Evolutionary conservation across 2,888 invertebrate species (phyloP).

Genomic region (Tachina fera): DNA sequence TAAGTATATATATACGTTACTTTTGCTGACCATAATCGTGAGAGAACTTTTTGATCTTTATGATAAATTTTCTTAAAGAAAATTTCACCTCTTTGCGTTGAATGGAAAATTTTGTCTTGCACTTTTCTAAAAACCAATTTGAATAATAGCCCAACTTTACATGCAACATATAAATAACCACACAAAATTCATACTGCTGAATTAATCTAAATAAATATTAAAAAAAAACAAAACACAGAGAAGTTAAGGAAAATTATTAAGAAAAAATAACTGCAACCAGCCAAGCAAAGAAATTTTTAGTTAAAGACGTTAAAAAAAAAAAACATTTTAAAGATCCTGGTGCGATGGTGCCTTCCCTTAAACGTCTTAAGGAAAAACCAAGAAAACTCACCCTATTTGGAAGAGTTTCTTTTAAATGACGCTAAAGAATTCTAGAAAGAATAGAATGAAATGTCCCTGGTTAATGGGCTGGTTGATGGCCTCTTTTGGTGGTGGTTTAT

Average conservation of each 20-base stretch:
- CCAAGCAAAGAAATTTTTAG: constrained; percentile 58
- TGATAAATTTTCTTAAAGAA: constrained; percentile 40
- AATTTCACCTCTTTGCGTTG: constrained; percentile 11
- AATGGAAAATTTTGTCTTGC: constrained; percentile 4
- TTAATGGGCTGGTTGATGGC: constrained; percentile 41
- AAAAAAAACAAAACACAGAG: constrained; percentile 2
- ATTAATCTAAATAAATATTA: constrained; percentile 14
- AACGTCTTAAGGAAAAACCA: constrained; percentile 42
- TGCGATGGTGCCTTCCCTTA: constrained; percentile 25
- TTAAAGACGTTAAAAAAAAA: constrained; percentile 51
- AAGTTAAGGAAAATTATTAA: constrained; percentile 33
- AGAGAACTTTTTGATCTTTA: constrained; percentile 2
- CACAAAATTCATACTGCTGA: background rate
- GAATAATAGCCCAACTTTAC: constrained; percentile 57
- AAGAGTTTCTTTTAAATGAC: constrained; percentile 18
- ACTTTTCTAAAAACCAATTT: too few species aligned
- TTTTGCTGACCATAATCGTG: constrained; percentile 8
- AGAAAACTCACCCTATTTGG: constrained; percentile 48
- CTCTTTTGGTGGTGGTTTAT: constrained; percentile 45
- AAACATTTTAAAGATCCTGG: constrained; percentile 36
- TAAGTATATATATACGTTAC: background rate
- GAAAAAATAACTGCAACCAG: constrained; percentile 46
- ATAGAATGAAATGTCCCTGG: constrained; percentile 21
- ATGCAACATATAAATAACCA: constrained; percentile 42
- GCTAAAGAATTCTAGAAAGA: constrained; percentile 7